These are phyloP conservation scores for Erethizon dorsatum DNA, from an alignment of 2,797 vertebrate genomes.

Conservation along the genomic window DNA sequence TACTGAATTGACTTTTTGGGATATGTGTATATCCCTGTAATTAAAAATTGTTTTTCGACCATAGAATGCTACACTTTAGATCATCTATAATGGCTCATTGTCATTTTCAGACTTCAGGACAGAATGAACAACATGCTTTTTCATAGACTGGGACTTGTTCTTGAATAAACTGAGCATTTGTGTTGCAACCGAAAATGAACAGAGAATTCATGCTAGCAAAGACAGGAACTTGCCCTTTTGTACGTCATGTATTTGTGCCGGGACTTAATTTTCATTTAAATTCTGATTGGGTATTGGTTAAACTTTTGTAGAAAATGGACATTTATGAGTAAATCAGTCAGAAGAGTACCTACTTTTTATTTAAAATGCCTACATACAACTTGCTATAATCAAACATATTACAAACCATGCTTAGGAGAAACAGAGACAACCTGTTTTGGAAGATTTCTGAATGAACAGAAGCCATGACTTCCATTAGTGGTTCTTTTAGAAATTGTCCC, in stretches of 20 bases:
- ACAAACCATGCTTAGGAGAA: background rate
- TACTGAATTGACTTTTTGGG: conserved; percentile 41
- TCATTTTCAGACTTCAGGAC: background rate
- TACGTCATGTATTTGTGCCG: background rate
- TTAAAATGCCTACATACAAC: background rate
- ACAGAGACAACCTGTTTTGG: background rate
- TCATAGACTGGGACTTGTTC: background rate
- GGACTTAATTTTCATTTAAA: background rate
- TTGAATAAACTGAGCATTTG: conserved; percentile 6
- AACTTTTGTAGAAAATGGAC: background rate
- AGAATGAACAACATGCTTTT: conserved; percentile 38
- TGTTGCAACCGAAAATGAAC: background rate
- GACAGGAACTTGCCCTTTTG: background rate
- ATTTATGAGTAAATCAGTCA: background rate
- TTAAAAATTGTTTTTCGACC: background rate
- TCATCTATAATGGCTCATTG: background rate
- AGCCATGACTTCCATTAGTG: background rate
- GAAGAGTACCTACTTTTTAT: background rate
- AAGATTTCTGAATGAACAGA: conserved; percentile 22
- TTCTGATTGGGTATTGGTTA: background rate
- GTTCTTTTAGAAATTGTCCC: conserved; percentile 67
- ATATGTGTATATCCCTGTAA: background rate
- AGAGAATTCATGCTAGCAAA: background rate
- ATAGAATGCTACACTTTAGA: background rate
- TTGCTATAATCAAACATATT: background rate